phyloP scores from a whole-genome alignment of 2,113 vertebrate genomes.

The Stercorarius parasiticus region DNA sequence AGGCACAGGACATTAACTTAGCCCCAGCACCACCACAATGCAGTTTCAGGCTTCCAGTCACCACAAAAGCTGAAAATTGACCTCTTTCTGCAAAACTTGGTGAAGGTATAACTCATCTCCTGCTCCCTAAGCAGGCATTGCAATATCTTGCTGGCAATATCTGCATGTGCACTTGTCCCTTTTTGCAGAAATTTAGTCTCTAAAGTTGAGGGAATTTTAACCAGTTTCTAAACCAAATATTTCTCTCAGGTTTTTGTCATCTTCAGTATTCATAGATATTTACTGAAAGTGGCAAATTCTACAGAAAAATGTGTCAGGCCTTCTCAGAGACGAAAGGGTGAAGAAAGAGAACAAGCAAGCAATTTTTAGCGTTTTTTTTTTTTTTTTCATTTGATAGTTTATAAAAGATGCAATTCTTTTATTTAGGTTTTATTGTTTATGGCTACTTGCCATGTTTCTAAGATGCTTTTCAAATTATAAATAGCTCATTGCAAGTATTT shows the following conservation, averaged over 20 bases:
- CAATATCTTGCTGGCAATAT: neutral
- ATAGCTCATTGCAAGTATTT: neutral
- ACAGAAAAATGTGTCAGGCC: neutral
- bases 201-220: neutral
- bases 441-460: neutral
- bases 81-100: neutral
- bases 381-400: neutral
- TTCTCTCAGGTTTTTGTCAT: neutral
- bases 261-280: neutral
- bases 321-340: neutral
- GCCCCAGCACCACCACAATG: neutral
- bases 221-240: neutral
- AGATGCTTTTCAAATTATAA: neutral
- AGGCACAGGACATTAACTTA: neutral
- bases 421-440: neutral
- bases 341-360: neutral
- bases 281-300: neutral
- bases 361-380: neutral
- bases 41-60: neutral
- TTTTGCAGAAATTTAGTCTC: neutral
- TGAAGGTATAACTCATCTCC: neutral
- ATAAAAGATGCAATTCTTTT: neutral
- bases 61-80: neutral
- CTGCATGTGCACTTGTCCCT: neutral
- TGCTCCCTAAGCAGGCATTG: neutral